Evolutionary conservation across 2,888 invertebrate species (phyloP), one percentile per base, ranked within the genome.

Genomic region (Xylophagus ater): DNA sequence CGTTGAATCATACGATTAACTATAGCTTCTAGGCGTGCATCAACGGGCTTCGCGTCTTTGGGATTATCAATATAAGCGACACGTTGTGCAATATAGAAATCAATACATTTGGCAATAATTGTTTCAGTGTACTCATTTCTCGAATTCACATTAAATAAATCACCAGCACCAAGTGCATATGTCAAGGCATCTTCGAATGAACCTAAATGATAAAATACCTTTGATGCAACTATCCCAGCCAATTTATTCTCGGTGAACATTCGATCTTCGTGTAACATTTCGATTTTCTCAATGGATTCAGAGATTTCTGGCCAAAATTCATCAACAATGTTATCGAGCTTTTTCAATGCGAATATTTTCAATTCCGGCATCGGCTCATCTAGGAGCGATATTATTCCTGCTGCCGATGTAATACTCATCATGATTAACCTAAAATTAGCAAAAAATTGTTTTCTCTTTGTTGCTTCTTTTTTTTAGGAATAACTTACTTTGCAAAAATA

Each of bases 291-390:
- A 52, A 97, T 90, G 10, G 93, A 88, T 66, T 97, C 96, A 0
- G 94, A 93, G 53, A 97, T 96, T 70, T 97, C 96, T 7, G 96
- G 90, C 96, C 96, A 97, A 68, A 97, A 97, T 60, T 92, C 88
- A 63, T 96, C 92, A 2, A 96, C 94, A 54, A 97, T 88, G 57
- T 78, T 75, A 66, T 96, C 86, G 53, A 97, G 71, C 60, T 93
- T 92, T 57, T 83, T 83, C 53, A 97, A 66, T 12, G 96, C 94
- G 62, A 93, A 96, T 18, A 87, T 80, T 68, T 94, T 92, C 42
- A 96, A 72, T 66, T 94, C 92, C 10, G 86, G 77, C 72, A 88
- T 85, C 36, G 88, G 84, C 66, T 96, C 96, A 64, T 96, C 93
- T 51, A 96, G 71, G 54, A 96, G 78, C 68, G 94, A 89, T 59